These are phyloP conservation scores for Calyptommatus sinebrachiatus DNA, from an alignment of 2,113 vertebrate species.

Conservation along the genomic window DNA sequence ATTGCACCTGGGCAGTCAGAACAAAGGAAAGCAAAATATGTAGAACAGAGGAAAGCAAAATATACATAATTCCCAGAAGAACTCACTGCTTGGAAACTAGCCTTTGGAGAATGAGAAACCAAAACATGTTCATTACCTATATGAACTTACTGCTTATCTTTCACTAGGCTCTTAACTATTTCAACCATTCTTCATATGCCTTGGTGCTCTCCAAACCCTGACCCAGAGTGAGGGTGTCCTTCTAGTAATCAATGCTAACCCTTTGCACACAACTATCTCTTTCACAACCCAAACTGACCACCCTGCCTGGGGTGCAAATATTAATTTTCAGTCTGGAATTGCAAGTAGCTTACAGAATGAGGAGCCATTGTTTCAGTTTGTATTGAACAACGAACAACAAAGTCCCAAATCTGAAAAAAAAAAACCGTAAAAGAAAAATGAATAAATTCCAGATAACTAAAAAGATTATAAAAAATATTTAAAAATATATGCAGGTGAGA, in stretches of 20 bases:
- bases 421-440: no score
- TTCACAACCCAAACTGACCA: background rate
- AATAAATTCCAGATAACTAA: no score
- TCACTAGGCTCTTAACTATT: background rate
- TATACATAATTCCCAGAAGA: background rate
- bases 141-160: background rate
- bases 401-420: background rate
- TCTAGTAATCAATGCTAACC: background rate
- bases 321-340: background rate
- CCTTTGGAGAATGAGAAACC: background rate
- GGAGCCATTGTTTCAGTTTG: background rate
- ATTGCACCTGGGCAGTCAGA: no score
- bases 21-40: no score
- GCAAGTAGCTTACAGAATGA: background rate
- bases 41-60: no score
- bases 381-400: background rate
- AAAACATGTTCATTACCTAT: background rate
- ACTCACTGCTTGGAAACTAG: background rate
- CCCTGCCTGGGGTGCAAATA: background rate
- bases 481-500: no score
- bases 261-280: background rate
- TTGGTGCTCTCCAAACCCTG: background rate
- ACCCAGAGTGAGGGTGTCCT: background rate
- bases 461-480: no score
- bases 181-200: background rate